Base-by-base conservation (phyloP, 2,113 vertebrate genomes). In the Brachyhypopomus gauderio region DNA sequence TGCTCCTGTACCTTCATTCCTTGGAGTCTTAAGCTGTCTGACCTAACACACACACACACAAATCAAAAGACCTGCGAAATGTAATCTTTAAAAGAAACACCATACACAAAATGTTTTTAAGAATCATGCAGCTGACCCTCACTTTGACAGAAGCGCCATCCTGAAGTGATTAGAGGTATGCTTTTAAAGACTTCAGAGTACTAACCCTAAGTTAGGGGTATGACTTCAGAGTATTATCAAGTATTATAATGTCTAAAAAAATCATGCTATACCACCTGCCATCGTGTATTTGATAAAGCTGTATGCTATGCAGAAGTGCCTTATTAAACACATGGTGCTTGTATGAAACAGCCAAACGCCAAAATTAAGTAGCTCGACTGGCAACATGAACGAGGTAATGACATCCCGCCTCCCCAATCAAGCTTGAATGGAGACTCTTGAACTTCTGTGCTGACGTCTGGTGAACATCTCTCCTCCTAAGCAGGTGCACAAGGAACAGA, bases 381-480 rank as follows among this genome's bases (percentile, higher is more conserved):
- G 56, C 70, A 36, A 71, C 67, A 48, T 79, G 77, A 72, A 55
- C 9, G 56, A 72, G 55, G 34, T 38, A 79, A 72, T 79, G 36
- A 79, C 22, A 52, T 3, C 45, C 12, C 30, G 7, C 75, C 17
- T 16, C 11, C 19, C 62, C 25, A 22, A 48, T 62, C 20, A 70
- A 36, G 14, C 27, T 58, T 36, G 27, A 19, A 20, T 25, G 34
- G 30, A 19, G 30, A 22, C 48, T 30, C 52, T 36, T 67, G 36
- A 36, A 48, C 48, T 9, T 56, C 36, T 64, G 45, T 56, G 45
- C 25, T 67, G 27, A 78, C n/a, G 22, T 78, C 56, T 78, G 27
- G 25, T 56, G 17, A 69, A 55, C n/a, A 9, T 14, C n/a, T n/a
- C n/a, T n/a, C n/a, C n/a, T 11, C 2, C 5, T 58, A 2, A 17